Evolutionary conservation across 1,140 invertebrate genomes (phyloP).

Genomic region (Calliphora vicina): DNA sequence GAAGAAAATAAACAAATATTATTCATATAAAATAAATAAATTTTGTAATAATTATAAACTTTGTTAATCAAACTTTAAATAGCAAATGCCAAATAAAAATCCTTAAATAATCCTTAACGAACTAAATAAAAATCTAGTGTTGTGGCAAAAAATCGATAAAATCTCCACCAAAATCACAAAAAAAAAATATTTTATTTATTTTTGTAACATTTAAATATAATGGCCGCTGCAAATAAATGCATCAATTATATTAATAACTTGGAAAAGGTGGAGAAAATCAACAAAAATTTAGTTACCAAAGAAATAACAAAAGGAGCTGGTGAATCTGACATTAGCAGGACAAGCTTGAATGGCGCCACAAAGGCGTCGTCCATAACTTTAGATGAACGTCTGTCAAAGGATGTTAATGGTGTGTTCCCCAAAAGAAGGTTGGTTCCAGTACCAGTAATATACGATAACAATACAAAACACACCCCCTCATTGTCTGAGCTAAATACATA

Average conservation of each 20-base stretch:
- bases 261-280: neutral
- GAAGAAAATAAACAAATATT: neutral
- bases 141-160: constrained; percentile 4
- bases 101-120: neutral
- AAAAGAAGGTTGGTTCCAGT: constrained; percentile 48
- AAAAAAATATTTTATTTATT: neutral
- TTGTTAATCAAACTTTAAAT: neutral
- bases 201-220: neutral
- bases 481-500: neutral
- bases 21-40: neutral
- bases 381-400: constrained; percentile 51
- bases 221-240: neutral
- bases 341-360: neutral
- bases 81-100: neutral
- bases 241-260: constrained; percentile 5
- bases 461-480: neutral
- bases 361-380: constrained; percentile 38
- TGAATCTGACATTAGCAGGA: no score
- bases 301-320: no score
- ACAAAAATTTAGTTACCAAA: neutral
- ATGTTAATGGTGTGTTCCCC: constrained; percentile 56
- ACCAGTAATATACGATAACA: neutral
- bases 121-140: neutral
- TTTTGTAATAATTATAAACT: neutral
- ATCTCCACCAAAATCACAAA: neutral